Evolutionary conservation across 2,113 vertebrate species (phyloP).

Genomic region (Chascanopsetta lugubris): DNA sequence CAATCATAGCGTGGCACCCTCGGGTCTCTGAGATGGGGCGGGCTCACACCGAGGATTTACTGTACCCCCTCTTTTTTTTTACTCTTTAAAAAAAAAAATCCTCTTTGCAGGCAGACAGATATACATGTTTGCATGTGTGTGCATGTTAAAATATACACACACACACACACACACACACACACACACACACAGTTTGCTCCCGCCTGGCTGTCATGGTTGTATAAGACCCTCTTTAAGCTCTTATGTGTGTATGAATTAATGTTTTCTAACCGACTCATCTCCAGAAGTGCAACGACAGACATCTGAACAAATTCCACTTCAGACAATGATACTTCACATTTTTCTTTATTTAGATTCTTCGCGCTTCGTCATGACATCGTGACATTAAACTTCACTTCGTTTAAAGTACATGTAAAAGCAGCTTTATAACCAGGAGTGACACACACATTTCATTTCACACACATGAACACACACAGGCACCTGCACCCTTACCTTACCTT

Average conservation of each 20-base stretch:
- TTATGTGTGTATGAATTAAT: slow-evolving; percentile 4
- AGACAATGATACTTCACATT: slow-evolving; percentile 44
- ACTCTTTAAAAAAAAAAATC: slow-evolving; percentile 65
- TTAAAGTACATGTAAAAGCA: slow-evolving; percentile 37
- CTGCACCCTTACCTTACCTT: too few species aligned
- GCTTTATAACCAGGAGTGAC: slow-evolving; percentile 43
- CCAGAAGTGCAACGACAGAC: background rate
- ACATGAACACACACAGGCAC: slow-evolving; percentile 36
- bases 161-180: slow-evolving; percentile 18
- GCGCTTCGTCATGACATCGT: slow-evolving; percentile 46
- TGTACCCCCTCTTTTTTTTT: slow-evolving; percentile 67
- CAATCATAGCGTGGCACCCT: slow-evolving; percentile 74
- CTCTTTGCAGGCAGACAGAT: slow-evolving; percentile 55
- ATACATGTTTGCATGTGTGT: slow-evolving; percentile 49
- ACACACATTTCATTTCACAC: slow-evolving; percentile 61
- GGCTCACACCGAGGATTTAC: slow-evolving; percentile 75
- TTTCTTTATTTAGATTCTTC: slow-evolving; percentile 52
- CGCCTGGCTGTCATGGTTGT: slow-evolving; percentile 39
- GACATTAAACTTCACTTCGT: slow-evolving; percentile 21
- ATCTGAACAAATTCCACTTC: slow-evolving; percentile 32
- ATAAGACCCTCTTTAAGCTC: slow-evolving; percentile 18
- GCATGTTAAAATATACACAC: slow-evolving; percentile 9
- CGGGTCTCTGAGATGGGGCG: slow-evolving; percentile 70
- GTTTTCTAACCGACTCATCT: background rate
- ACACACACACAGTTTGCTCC: slow-evolving; percentile 17